Conservation (phyloP, 2,888 invertebrate species). For the Polydrusus cervinus region DNA sequence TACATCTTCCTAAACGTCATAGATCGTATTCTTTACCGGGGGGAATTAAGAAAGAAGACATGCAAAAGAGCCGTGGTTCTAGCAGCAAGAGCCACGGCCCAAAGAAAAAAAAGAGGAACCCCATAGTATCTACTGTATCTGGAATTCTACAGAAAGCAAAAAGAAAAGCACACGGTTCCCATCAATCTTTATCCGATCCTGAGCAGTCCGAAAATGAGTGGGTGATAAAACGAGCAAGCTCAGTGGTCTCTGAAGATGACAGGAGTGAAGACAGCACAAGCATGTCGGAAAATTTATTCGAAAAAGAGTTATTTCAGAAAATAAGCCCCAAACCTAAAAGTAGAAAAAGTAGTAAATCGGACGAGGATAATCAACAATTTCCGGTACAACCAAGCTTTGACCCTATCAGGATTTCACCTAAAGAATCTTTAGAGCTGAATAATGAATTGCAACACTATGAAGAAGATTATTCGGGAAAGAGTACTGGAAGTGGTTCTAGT, state of each 20-base stretch:
- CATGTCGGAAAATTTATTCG: conserved; percentile 80
- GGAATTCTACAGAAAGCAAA: conserved; percentile 90
- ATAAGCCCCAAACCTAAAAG: conserved; percentile 67
- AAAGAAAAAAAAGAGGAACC: conserved; percentile 85
- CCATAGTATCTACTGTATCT: conserved; percentile 88
- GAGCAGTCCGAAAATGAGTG: conserved; percentile 85
- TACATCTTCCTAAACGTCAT: conserved; percentile 84
- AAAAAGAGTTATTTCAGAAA: conserved; percentile 79
- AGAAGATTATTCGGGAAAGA: conserved; percentile 76
- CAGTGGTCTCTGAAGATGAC: conserved; percentile 85
- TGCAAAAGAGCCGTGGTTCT: conserved; percentile 71
- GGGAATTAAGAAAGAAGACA: conserved; percentile 77
- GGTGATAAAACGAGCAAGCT: conserved; percentile 77
- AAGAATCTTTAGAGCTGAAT: conserved; percentile 61
- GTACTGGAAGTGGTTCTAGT: conserved; percentile 77
- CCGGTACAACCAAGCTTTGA: conserved; percentile 57
- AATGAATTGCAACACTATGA: conserved; percentile 65
- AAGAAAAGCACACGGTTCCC: conserved; percentile 76
- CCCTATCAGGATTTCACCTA: conserved; percentile 48
- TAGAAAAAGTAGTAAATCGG: conserved; percentile 50
- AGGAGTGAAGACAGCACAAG: conserved; percentile 72
- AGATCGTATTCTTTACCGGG: conserved; percentile 88
- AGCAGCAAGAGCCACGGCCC: conserved; percentile 63
- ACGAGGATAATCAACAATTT: conserved; percentile 51
- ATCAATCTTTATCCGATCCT: conserved; percentile 83